Percentiles rank a stretch among this genome's conserved stretches.
These are phyloP conservation scores for Microtus richardsoni DNA, from an alignment of 2,113 vertebrate genomes.

Conservation along the genomic window DNA sequence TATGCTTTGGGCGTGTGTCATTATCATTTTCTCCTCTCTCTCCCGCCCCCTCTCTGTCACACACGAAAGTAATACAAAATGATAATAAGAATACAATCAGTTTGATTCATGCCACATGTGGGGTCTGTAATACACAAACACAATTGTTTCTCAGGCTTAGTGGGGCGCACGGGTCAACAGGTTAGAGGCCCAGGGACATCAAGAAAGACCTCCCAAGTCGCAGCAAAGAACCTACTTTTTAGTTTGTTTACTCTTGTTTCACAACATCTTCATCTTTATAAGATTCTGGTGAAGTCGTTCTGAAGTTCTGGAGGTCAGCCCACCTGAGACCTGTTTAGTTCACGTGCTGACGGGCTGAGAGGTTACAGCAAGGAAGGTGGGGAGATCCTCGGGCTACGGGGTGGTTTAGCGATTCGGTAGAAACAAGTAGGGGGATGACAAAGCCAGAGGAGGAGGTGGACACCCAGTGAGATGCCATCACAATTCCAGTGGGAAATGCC, in stretches of 20 bases:
- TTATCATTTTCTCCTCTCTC: background rate
- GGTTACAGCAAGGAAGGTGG: background rate
- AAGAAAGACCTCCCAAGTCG: background rate
- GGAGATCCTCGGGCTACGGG: background rate
- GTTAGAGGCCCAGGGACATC: rapidly evolving
- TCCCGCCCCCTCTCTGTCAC: background rate
- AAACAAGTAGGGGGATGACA: too few relatives aligned
- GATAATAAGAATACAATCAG: background rate
- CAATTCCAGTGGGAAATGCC: too few relatives aligned
- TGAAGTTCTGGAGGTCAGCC: background rate
- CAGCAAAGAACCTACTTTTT: background rate
- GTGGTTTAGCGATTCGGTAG: background rate
- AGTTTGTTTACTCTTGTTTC: background rate
- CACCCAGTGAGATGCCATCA: background rate
- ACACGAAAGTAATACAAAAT: background rate
- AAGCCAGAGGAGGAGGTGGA: background rate
- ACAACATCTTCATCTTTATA: background rate
- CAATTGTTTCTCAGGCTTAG: background rate
- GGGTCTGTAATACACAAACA: background rate
- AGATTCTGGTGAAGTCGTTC: background rate
- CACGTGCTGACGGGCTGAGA: background rate
- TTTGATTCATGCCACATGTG: background rate
- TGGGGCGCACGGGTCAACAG: rapidly evolving
- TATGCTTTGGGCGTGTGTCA: rapidly evolving
- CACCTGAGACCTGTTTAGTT: background rate